Evolutionary conservation across 2,113 vertebrate genomes (phyloP), one percentile per base, ranked within the genome.

Genomic region (Gnathonemus longibarbis): DNA sequence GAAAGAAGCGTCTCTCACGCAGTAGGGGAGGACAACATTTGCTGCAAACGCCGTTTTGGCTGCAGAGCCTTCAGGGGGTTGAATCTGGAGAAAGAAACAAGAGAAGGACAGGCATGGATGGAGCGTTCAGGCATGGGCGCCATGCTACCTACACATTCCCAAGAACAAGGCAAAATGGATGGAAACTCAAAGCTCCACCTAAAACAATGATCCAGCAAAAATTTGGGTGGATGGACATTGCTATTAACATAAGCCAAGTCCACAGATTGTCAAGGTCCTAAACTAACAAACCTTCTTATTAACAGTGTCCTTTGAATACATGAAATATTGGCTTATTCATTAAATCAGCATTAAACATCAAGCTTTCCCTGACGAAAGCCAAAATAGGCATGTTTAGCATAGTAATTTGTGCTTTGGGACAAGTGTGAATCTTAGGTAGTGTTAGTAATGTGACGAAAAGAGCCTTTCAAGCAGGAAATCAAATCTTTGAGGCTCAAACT

Each of bases 1-100:
- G 92, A 93, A 92, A 91, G 90, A 93, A 91, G 90, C 90, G 89
- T 93, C 91, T 93, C 96, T 96, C 96, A 96, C 96, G 93, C 94
- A 86, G 95, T 93, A 24, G 94, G 90, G 13, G 93, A 94, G 10
- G 94, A 90, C 93, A 94, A 91, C 90, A 95, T 95, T 93, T 95
- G 95, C 93, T 96, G 95, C 93, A 95, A 94, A 90, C 93, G 95
- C 31, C 93, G 95, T 94, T 96, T 96, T 93, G 96, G 94, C 94
- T 96, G 96, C 93, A 96, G 94, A 89, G 45, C 95, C 94, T 95
- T 96, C 94, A 96, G 94, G 87, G 96, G 95, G 95, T 96, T 96
- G 95, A 96, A 96, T 96, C 96, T 96, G 95, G 94, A 93, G 91
- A 94, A 88, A 92, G 42, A 92, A 85, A 95, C 90, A 90, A 94